phyloP scores from a whole-genome alignment of 2,113 vertebrate genomes.

The Spizaetus ornatus region DNA sequence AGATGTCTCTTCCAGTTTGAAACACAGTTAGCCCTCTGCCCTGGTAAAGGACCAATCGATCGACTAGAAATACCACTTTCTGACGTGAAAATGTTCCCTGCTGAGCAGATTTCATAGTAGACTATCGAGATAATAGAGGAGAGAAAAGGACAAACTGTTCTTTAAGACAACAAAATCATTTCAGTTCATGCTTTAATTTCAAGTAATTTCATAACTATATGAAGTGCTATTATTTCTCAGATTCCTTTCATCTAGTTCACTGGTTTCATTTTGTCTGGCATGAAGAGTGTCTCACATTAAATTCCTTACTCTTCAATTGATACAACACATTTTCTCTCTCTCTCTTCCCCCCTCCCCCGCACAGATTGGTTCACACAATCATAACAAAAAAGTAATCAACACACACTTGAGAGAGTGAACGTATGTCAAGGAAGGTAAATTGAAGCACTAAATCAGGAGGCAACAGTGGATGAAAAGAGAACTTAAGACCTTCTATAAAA shows the following conservation, averaged over 20 bases:
- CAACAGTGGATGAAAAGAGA: slow-evolving; percentile 28
- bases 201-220: not conserved
- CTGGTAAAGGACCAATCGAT: not conserved
- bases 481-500: not conserved
- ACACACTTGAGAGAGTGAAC: slow-evolving; percentile 26
- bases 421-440: slow-evolving; percentile 34
- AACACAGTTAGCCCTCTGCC: not conserved
- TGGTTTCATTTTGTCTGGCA: slow-evolving; percentile 23
- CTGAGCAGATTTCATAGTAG: not conserved
- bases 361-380: slow-evolving; percentile 25
- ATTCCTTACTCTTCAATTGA: slow-evolving; percentile 26
- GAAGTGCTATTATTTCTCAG: not conserved
- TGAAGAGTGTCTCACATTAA: slow-evolving; percentile 5
- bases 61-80: not conserved
- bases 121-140: not conserved
- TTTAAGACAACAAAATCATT: slow-evolving; percentile 11
- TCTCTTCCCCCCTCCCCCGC: not conserved
- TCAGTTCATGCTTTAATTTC: slow-evolving; percentile 11
- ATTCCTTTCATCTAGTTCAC: not conserved
- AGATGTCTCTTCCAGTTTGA: not conserved
- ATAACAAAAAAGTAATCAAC: slow-evolving; percentile 53
- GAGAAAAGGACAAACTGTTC: not conserved
- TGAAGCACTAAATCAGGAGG: slow-evolving; percentile 51
- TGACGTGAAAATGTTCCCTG: not conserved
- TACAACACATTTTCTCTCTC: not conserved